Evolutionary conservation across 2,888 invertebrate species (phyloP).

Genomic region (Agrochola macilenta): DNA sequence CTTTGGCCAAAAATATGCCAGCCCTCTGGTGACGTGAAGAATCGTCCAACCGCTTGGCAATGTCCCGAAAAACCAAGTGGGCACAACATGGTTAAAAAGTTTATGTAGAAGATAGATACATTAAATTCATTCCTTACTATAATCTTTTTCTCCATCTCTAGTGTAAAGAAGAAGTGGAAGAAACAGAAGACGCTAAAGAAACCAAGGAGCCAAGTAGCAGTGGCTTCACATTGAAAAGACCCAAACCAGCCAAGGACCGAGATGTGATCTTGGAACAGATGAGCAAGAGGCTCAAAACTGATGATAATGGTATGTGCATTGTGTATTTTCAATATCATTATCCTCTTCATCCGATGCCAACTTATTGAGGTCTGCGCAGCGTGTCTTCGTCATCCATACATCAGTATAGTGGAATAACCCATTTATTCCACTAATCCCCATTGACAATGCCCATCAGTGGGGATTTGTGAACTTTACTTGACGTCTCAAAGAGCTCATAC

Average conservation of each 20-base stretch:
- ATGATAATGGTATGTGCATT: constrained; percentile 96
- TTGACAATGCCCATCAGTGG: too few relatives aligned
- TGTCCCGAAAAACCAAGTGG: too few relatives aligned
- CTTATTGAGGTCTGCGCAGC: background rate
- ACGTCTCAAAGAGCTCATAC: too few relatives aligned
- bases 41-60: too few relatives aligned
- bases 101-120: too few relatives aligned
- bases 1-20: too few relatives aligned
- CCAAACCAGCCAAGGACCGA: constrained; percentile 92
- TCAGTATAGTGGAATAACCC: background rate
- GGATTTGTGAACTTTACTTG: too few relatives aligned
- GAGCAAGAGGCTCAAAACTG: constrained; percentile 98
- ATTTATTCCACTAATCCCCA: too few relatives aligned
- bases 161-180: constrained; percentile 72
- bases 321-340: background rate
- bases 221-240: constrained; percentile 95
- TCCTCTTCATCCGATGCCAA: background rate
- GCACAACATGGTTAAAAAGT: too few relatives aligned
- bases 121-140: background rate
- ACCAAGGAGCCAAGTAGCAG: constrained; percentile 92
- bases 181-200: constrained; percentile 92
- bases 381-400: background rate
- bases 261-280: constrained; percentile 98
- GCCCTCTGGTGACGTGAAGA: too few relatives aligned
- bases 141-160: constrained; percentile 39